Percentiles rank a stretch among this genome's conserved stretches.
These are phyloP conservation scores for Bombylius major DNA, from an alignment of 2,888 invertebrate species.

Conservation along the genomic window DNA sequence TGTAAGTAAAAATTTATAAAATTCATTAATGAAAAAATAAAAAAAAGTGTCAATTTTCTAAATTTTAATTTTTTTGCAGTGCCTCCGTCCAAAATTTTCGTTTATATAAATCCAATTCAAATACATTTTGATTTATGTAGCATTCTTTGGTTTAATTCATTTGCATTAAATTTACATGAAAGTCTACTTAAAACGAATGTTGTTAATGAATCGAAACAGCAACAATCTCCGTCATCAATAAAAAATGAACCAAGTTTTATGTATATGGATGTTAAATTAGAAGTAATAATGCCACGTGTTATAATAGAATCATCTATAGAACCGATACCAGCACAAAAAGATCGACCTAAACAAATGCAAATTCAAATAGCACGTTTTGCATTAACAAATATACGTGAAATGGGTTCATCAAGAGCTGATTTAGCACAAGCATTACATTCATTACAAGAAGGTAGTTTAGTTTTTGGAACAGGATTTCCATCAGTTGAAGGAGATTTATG, in stretches of 20 bases:
- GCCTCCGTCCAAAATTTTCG: slow-evolving; percentile 85
- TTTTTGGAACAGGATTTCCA: slow-evolving; percentile 68
- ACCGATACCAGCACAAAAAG: slow-evolving; percentile 60
- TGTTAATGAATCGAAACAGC: slow-evolving; percentile 15
- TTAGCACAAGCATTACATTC: slow-evolving; percentile 67
- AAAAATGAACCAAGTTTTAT: slow-evolving; percentile 30
- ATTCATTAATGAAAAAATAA: neutral
- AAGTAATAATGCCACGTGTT: slow-evolving; percentile 81
- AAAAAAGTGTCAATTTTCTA: no score
- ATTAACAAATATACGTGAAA: slow-evolving; percentile 52
- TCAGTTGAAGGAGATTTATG: slow-evolving; percentile 54
- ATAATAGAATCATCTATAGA: slow-evolving; percentile 56
- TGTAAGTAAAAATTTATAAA: slow-evolving; percentile 41
- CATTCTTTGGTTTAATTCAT: slow-evolving; percentile 87
- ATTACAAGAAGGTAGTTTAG: slow-evolving; percentile 60
- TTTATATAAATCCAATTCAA: slow-evolving; percentile 81
- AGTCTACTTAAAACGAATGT: slow-evolving; percentile 47
- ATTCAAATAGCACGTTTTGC: slow-evolving; percentile 40
- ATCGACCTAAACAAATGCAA: slow-evolving; percentile 78
- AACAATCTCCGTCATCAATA: slow-evolving; percentile 7
- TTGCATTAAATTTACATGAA: slow-evolving; percentile 74
- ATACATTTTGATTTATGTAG: slow-evolving; percentile 79
- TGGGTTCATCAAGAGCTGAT: slow-evolving; percentile 55
- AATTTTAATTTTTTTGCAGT: slow-evolving; percentile 46
- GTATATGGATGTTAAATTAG: slow-evolving; percentile 77